phyloP scores from a whole-genome alignment of 1,140 invertebrate genomes.

The Scaptomyza graminum region DNA sequence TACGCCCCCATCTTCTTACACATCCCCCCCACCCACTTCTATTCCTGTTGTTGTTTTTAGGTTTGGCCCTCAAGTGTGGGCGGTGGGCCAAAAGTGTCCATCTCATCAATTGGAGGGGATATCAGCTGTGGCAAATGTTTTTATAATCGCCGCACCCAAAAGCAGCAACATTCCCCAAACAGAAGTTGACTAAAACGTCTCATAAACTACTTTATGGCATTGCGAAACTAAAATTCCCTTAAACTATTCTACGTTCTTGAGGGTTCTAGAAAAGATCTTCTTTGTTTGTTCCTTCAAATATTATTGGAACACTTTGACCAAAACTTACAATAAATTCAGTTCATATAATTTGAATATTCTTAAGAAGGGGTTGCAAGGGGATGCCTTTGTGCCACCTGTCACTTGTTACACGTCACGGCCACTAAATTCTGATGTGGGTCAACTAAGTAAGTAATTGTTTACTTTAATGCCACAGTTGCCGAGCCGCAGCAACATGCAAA shows the following conservation, averaged over 20 bases:
- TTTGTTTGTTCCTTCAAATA: not conserved
- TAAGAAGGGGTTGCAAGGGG: conserved; percentile 9
- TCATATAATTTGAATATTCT: conserved; percentile 44
- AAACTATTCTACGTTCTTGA: not conserved
- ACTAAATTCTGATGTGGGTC: conserved; percentile 54
- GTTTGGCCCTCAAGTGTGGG: conserved; percentile 5
- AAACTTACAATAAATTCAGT: conserved; percentile 14
- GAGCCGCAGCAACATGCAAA: conserved; percentile 37
- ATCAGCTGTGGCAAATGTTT: conserved; percentile 78
- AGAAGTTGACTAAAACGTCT: conserved; percentile 3
- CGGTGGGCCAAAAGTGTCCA: not conserved
- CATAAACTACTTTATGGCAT: conserved; percentile 38
- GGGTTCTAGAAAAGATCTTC: not conserved
- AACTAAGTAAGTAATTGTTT: conserved; percentile 23
- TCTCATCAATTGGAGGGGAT: conserved; percentile 58
- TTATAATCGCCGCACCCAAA: conserved; percentile 65
- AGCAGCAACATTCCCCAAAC: conserved; percentile 5
- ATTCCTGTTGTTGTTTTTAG: conserved; percentile 16
- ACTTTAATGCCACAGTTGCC: conserved; percentile 16
- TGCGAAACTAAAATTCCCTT: not conserved
- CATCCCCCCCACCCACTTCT: too few species aligned
- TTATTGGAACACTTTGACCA: not conserved
- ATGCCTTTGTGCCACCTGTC: conserved; percentile 23
- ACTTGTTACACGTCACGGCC: conserved; percentile 30
- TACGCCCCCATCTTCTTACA: conserved; percentile 17